These are phyloP conservation scores for Cyclophora punctaria DNA, from an alignment of 2,888 invertebrate species.

Conservation along the genomic window DNA sequence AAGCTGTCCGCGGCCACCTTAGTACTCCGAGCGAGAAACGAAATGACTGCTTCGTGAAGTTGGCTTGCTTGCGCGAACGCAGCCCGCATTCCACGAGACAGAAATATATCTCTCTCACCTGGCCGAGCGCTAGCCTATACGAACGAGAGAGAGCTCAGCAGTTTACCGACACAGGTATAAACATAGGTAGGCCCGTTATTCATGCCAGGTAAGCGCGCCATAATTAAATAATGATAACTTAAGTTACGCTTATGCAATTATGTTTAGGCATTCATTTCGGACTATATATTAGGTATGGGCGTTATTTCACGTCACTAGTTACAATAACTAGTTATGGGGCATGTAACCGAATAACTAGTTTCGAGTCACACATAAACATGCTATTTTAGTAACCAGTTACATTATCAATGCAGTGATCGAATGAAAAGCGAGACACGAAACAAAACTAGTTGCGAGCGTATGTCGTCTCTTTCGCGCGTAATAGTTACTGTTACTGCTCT, in stretches of 20 bases:
- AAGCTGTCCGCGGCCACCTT: constrained; percentile 40
- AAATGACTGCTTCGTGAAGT: constrained; percentile 51
- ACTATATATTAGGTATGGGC: no score
- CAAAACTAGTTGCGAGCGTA: no score
- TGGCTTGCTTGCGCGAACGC: constrained; percentile 58
- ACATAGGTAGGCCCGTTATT: constrained; percentile 48
- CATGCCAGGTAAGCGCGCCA: constrained; percentile 56
- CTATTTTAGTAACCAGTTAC: no score
- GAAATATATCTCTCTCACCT: constrained; percentile 44
- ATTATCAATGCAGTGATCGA: no score
- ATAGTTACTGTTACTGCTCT: no score
- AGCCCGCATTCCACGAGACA: constrained; percentile 15
- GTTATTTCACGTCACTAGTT: no score
- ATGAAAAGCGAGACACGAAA: no score
- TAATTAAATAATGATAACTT: constrained; percentile 34
- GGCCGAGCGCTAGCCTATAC: constrained; percentile 3
- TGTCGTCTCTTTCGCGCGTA: no score
- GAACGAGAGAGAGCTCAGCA: constrained; percentile 22
- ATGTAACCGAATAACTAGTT: no score
- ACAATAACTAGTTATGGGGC: no score
- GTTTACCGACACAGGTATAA: neutral
- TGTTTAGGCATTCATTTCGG: no score
- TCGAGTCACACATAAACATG: no score
- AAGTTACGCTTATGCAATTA: constrained; percentile 68
- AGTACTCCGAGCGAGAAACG: constrained; percentile 48